Evolutionary conservation across 2,113 vertebrate species (phyloP), one percentile per base, ranked within the genome.

Genomic region (Tichodroma muraria): DNA sequence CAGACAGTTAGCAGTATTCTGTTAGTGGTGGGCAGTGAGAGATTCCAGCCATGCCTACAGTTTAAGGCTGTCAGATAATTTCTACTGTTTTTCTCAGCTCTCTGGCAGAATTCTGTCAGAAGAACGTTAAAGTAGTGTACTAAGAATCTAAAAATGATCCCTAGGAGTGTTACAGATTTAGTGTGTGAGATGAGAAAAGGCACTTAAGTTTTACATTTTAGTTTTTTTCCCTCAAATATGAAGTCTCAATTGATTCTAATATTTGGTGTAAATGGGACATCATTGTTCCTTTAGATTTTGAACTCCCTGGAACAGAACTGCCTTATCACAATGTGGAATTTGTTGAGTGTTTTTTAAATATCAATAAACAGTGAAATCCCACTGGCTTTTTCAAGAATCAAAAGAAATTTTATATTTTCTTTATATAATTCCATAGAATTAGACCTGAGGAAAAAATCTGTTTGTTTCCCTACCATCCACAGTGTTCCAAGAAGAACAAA

Each of bases 191-290:
- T 49, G 27, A 83, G 24, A 75, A 90, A 77, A 27, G 8, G 12
- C 9, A 38, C 0, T 0, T 42, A 82, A 56, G 11, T 20, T 50
- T 40, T 40, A 49, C 3, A 6, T 5, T 18, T 23, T 52, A 16
- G 21, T 8, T 1, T 20, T 59, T 42, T 56, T 52, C 7, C 20
- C 38, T 79, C 6, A 53, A 25, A 69, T 72, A 47, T 21, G 50
- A 84, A 61, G 8, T 2, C 0, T 65, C 15, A 13, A 18, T 45
- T 83, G 5, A 45, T 50, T 85, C 44, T 63, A 77, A 76, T 53
- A 76, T 4, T 70, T 63, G 5, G 11, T 18, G 15, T 53, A 80
- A 52, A 60, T 10, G 8, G 11, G 44, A 80, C 11, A 49, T 8
- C 4, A 28, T 7, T 80, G 8, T n/a, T 82, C 18, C 35, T 53